These are phyloP conservation scores for Betta splendens DNA, from an alignment of 2,797 vertebrate species.

Conservation along the genomic window DNA sequence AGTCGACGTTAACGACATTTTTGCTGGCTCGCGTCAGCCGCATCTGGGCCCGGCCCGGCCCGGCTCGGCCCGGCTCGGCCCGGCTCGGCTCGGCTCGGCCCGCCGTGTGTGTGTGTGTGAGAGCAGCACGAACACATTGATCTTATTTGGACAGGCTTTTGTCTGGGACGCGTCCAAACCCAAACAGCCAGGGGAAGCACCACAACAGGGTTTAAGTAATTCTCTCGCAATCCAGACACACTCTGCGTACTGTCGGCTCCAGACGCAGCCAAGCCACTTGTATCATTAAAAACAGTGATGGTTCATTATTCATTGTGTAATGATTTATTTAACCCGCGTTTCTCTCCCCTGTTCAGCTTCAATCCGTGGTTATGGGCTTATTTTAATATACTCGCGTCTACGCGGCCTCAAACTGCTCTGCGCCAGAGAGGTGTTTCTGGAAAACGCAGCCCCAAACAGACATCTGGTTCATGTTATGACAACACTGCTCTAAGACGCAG, in stretches of 20 bases:
- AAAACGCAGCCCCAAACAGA: slow-evolving; percentile 36
- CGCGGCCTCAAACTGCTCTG: slow-evolving; percentile 6
- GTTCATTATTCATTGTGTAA: slow-evolving; percentile 54
- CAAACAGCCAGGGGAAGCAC: slow-evolving; percentile 63
- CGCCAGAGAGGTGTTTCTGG: slow-evolving; percentile 51
- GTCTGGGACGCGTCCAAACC: slow-evolving; percentile 72
- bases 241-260: slow-evolving; percentile 62
- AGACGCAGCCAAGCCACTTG: slow-evolving; percentile 61
- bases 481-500: slow-evolving; percentile 52
- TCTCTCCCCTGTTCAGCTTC: slow-evolving; percentile 11
- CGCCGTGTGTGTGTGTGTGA: no score
- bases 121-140: slow-evolving; percentile 66
- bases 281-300: slow-evolving; percentile 44
- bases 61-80: slow-evolving; percentile 33
- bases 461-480: slow-evolving; percentile 75
- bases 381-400: slow-evolving; percentile 21
- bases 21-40: slow-evolving; percentile 17
- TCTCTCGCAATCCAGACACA: slow-evolving; percentile 61
- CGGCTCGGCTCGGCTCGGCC: slow-evolving; percentile 33
- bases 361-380: slow-evolving; percentile 10
- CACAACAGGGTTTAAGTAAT: slow-evolving; percentile 70
- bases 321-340: slow-evolving; percentile 38
- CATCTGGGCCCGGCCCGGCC: slow-evolving; percentile 27
- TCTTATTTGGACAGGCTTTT: slow-evolving; percentile 73
- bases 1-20: slow-evolving; percentile 22